Conservation (phyloP, 2,888 invertebrate genomes). For the Digitonthophagus gazella region DNA sequence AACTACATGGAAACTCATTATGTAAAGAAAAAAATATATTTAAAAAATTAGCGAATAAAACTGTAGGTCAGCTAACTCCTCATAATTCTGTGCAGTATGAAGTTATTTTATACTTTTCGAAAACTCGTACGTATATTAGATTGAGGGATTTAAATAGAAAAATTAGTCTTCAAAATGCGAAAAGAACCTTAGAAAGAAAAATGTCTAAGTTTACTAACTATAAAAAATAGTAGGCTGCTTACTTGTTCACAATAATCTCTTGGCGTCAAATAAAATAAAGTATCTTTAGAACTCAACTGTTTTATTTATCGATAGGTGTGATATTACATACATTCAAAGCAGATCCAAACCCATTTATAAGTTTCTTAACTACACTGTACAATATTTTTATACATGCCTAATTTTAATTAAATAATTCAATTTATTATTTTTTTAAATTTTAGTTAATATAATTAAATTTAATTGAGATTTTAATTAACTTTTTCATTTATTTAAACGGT, state of each 20-base stretch:
- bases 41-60: slow-evolving; percentile 25
- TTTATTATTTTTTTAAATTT: too few species aligned
- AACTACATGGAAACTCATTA: slow-evolving; percentile 24
- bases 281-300: too few species aligned
- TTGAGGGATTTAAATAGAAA: neutral
- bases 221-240: neutral
- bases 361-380: too few species aligned
- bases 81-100: slow-evolving; percentile 1
- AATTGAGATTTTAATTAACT: too few species aligned
- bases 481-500: too few species aligned
- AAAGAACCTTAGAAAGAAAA: neutral
- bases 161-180: neutral
- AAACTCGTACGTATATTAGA: slow-evolving; percentile 4
- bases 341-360: too few species aligned
- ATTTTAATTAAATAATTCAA: too few species aligned
- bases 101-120: neutral
- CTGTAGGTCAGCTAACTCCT: too few species aligned
- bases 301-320: too few species aligned
- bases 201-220: neutral
- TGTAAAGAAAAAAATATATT: slow-evolving; percentile 25
- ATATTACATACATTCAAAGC: too few species aligned
- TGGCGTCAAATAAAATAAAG: slow-evolving; percentile 5
- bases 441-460: too few species aligned
- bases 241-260: neutral
- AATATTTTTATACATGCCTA: too few species aligned